Evolutionary conservation across 2,888 invertebrate genomes (phyloP), one percentile per base, ranked within the genome.

Genomic region (Orgyia antiqua): DNA sequence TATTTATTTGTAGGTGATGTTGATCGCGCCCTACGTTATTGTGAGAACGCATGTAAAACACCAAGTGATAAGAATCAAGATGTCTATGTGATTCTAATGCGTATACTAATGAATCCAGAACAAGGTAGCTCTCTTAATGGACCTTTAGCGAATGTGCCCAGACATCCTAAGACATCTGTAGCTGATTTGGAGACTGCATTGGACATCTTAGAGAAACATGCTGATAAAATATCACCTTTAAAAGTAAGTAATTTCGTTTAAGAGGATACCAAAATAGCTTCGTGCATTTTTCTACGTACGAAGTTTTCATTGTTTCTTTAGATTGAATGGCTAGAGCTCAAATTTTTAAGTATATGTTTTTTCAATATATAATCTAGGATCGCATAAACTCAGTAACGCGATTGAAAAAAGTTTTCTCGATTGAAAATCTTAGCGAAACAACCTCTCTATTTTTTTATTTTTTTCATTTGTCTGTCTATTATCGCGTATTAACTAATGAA

Each of bases 181-280:
- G 92, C 94, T 0, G 94, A 98, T 69, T 72, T 94, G 21, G 91
- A 93, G 52, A 90, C 92, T 31, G 96, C 96, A 4, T 78, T 98
- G 3, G 83, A 89, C 43, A 83, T 99, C 32, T 78, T 99, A 19
- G 93, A 96, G 56, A 91, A 93, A 47, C 92, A 97, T 71, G 95
- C 97, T 0, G 89, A 90, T 6, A 92, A 93, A 71, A 94, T 98
- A 54, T 92, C 96, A 53, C 94, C 97, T 0, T 72, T 93, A 6
- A 92, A 93, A 77, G 93, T 93, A 61, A 44, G 60, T 50, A 20
- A 2, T n/a, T n/a, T n/a, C n/a, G n/a, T n/a, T n/a, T n/a, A n/a
- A n/a, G n/a, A n/a, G n/a, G n/a, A n/a, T n/a, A n/a, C n/a, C n/a
- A n/a, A n/a, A n/a, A n/a, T n/a, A n/a, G n/a, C n/a, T n/a, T n/a